These are phyloP conservation scores for Trachelus troglodyta DNA, from an alignment of 2,888 invertebrate genomes.

Conservation along the genomic window DNA sequence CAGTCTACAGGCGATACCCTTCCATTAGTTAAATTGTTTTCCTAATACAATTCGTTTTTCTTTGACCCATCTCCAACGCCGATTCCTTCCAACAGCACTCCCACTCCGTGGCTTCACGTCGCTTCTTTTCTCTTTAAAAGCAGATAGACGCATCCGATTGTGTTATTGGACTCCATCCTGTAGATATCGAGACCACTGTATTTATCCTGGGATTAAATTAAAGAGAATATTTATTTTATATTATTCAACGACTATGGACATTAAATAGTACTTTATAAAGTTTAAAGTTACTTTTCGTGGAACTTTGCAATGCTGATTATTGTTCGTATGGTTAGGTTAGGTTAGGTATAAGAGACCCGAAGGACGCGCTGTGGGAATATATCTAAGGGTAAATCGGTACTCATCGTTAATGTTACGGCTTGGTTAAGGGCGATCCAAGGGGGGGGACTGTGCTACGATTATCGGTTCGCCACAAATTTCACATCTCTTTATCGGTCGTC, in stretches of 20 bases:
- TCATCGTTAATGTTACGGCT: not conserved
- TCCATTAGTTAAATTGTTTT: conserved; percentile 65
- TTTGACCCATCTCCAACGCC: conserved; percentile 27
- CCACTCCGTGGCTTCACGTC: not conserved
- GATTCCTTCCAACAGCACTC: not conserved
- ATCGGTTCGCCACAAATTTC: conserved; percentile 42
- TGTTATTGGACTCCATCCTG: not conserved
- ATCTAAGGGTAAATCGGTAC: not conserved
- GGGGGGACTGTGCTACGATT: conserved; percentile 42
- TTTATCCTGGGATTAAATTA: not conserved
- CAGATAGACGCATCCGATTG: not conserved
- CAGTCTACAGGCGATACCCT: conserved; percentile 48
- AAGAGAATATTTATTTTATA: not conserved
- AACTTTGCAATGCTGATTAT: not conserved
- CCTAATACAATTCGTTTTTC: conserved; percentile 42
- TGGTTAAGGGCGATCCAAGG: conserved; percentile 4
- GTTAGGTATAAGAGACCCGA: not conserved
- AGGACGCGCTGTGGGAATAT: not conserved
- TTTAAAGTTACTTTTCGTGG: not conserved
- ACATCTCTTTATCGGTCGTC: conserved; percentile 15
- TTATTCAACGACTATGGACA: not conserved
- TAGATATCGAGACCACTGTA: not conserved
- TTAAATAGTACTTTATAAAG: not conserved
- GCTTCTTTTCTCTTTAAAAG: conserved; percentile 5
- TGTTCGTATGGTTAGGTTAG: no score